A percentile compares a stretch with the other conserved stretches of the same genome.
Evolutionary conservation across 2,888 invertebrate species (phyloP).

Genomic region (Lithophane socia): DNA sequence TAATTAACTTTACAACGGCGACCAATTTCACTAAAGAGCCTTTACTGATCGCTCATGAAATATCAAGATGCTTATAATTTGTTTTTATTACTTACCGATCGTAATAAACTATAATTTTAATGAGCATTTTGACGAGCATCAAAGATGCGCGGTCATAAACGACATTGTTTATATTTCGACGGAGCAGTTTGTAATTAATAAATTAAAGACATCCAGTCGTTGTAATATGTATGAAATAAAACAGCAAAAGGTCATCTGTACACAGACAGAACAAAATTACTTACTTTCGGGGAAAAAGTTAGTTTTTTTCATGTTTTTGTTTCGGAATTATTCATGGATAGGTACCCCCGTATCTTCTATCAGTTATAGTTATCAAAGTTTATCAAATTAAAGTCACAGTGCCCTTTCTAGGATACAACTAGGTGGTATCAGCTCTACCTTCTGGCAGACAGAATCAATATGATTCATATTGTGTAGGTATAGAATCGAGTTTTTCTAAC

Average conservation of each 20-base stretch:
- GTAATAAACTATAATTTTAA: conserved; percentile 66
- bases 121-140: conserved; percentile 56
- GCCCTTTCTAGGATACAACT: not conserved
- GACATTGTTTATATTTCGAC: conserved; percentile 49
- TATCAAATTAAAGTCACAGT: not conserved
- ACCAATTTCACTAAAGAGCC: conserved; percentile 22
- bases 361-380: no score
- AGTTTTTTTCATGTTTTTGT: not conserved
- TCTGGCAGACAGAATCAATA: not conserved
- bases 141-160: conserved; percentile 51
- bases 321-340: not conserved
- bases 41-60: conserved; percentile 28
- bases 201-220: conserved; percentile 17
- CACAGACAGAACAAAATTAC: not conserved
- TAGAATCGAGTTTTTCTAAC: not conserved
- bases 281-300: not conserved
- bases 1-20: not conserved
- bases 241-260: not conserved
- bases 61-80: conserved; percentile 37
- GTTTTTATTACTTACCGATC: conserved; percentile 63
- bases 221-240: not conserved
- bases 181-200: conserved; percentile 32
- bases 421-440: not conserved
- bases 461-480: no score
- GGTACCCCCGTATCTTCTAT: not conserved